Evolutionary conservation across 2,888 invertebrate genomes (phyloP).

Genomic region (Apodemia mormo): DNA sequence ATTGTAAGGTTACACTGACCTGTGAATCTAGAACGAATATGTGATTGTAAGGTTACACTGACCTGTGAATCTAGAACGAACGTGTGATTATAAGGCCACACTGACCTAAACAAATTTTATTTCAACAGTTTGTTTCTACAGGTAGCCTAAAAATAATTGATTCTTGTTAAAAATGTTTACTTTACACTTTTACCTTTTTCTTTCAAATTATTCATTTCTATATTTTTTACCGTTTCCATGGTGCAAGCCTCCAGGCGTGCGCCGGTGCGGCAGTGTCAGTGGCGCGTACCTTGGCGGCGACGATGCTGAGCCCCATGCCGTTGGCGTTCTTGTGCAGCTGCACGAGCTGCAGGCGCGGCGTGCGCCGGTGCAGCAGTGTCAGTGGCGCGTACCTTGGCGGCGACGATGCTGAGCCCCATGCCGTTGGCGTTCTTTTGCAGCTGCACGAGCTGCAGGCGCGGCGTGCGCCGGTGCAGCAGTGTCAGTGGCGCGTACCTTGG

Average conservation of each 20-base stretch:
- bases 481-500: conserved; percentile 85
- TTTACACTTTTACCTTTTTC: too few species aligned
- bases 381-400: conserved; percentile 89
- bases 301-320: conserved; percentile 99
- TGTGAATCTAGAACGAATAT: too few species aligned
- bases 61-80: too few species aligned
- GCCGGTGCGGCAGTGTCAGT: background rate
- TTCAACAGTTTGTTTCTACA: too few species aligned
- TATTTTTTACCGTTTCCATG: too few species aligned
- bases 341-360: conserved; percentile 87
- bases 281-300: conserved; percentile 93
- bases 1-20: too few species aligned
- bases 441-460: conserved; percentile 91
- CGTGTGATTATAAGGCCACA: too few species aligned
- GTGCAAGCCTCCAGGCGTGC: background rate
- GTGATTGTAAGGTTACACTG: too few species aligned
- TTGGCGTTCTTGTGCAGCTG: conserved; percentile 96
- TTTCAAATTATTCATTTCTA: too few species aligned
- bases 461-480: conserved; percentile 51
- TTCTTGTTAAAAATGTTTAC: too few species aligned
- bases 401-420: conserved; percentile 99
- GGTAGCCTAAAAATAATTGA: too few species aligned
- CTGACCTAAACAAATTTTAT: too few species aligned
- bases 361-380: background rate
- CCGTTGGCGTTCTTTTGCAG: conserved; percentile 97